These are phyloP conservation scores for Yoshiicerus persimilis DNA, from an alignment of 1,140 invertebrate species.

Conservation along the genomic window DNA sequence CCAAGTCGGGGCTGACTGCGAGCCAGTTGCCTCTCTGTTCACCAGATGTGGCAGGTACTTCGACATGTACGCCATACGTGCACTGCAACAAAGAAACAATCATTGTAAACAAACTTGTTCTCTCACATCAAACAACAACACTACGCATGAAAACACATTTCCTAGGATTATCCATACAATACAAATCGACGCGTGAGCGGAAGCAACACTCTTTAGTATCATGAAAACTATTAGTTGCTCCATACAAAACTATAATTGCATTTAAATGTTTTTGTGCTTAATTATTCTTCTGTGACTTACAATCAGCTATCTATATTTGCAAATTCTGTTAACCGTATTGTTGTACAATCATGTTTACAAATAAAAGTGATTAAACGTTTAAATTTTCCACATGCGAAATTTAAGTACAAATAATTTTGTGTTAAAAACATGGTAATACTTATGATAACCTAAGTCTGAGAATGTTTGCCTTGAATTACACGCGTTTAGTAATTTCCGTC, in stretches of 20 bases:
- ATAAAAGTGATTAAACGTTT: too few relatives aligned
- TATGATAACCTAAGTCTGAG: too few relatives aligned
- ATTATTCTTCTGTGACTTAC: not conserved
- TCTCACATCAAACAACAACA: too few relatives aligned
- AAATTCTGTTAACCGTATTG: not conserved
- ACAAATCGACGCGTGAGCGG: not conserved
- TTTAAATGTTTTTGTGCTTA: not conserved
- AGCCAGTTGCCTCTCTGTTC: slow-evolving; percentile 30
- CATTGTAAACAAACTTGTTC: not conserved
- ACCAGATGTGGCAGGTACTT: slow-evolving; percentile 45
- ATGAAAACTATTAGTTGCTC: not conserved
- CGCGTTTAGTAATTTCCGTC: too few relatives aligned
- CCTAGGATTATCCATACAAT: not conserved
- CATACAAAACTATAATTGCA: not conserved
- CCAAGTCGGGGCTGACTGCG: not conserved
- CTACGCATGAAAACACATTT: not conserved
- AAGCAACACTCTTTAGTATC: not conserved
- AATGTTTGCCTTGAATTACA: too few relatives aligned
- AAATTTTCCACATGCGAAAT: too few relatives aligned
- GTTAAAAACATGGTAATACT: too few relatives aligned
- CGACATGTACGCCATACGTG: slow-evolving; percentile 46
- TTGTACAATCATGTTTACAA: too few relatives aligned
- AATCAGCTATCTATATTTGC: not conserved
- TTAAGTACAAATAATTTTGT: too few relatives aligned
- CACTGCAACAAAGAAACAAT: slow-evolving; percentile 37